Conservation (phyloP, 2,888 invertebrate genomes). For the Ephialtes manifestator region DNA sequence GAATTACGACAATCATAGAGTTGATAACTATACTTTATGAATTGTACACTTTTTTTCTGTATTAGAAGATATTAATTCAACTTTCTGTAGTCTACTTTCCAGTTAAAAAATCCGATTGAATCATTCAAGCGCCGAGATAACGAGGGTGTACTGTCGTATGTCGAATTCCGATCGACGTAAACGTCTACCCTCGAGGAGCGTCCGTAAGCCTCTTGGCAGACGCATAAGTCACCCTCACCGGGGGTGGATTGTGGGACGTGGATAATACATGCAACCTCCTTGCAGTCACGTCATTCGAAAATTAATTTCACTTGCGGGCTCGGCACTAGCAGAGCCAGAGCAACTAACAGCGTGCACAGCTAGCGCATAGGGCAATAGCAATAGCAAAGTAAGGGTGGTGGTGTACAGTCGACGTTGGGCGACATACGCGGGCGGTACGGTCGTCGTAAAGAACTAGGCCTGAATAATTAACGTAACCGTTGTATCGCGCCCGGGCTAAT, state of each 20-base stretch:
- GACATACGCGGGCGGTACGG: slow-evolving; percentile 67
- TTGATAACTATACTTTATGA: slow-evolving; percentile 18
- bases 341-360: neutral
- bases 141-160: slow-evolving; percentile 46
- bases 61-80: neutral
- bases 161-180: slow-evolving; percentile 73
- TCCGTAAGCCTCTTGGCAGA: slow-evolving; percentile 71
- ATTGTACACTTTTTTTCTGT: neutral
- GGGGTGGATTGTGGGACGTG: slow-evolving; percentile 67
- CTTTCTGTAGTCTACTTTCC: neutral
- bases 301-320: slow-evolving; percentile 78
- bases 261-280: slow-evolving; percentile 82
- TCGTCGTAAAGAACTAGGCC: slow-evolving; percentile 80
- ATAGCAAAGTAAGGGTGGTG: slow-evolving; percentile 40
- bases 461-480: slow-evolving; percentile 82
- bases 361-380: slow-evolving; percentile 23
- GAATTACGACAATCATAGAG: neutral
- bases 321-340: slow-evolving; percentile 38
- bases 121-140: slow-evolving; percentile 4
- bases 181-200: slow-evolving; percentile 62
- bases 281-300: slow-evolving; percentile 82
- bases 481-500: slow-evolving; percentile 81
- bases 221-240: slow-evolving; percentile 74
- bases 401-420: slow-evolving; percentile 63
- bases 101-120: slow-evolving; percentile 25